Evolutionary conservation across 2,113 vertebrate species (phyloP), one percentile per base, ranked within the genome.

Genomic region (Lepisosteus osseus): DNA sequence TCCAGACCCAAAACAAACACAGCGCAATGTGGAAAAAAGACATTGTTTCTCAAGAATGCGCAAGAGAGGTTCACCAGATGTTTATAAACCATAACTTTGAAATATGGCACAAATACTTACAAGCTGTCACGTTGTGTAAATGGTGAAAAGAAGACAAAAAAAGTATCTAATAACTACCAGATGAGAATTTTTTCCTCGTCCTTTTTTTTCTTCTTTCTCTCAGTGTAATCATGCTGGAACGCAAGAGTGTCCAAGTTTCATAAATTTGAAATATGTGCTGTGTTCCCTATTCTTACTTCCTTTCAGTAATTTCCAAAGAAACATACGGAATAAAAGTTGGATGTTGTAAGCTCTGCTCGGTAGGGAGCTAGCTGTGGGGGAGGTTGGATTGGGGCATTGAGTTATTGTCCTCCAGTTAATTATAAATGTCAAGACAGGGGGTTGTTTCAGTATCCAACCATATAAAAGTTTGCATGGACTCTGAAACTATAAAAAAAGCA

Each of bases 121-220:
- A 77, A 72, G 74, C 80, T 85, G 77, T 81, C 83, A 81, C 71
- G 71, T 85, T 81, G 62, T 75, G 75, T 79, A 76, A 80, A 80
- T 79, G 74, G 74, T 79, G 78, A 81, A 89, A 86, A 82, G 82
- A 88, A 90, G 90, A 92, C 90, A 90, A 91, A 91, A 92, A 89
- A 90, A 92, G 86, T 90, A 86, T 47, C 64, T 94, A 95, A 95
- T 94, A 90, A 93, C 91, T 94, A 93, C 91, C 92, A 93, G 93
- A 94, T 92, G 92, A 94, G 87, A 88, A 85, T 90, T 14, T 76
- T 70, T 61, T 68, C 70, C 66, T 15, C 17, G 43, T 70, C 73
- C 44, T 70, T 71, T 74, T 74, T 68, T 56, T 69, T 45, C 40
- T 65, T 7, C 45, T 47, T 66, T 17, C 69, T 88, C 72, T 89